A percentile compares a stretch with the other conserved stretches of the same genome.
Evolutionary conservation across 2,888 invertebrate genomes (phyloP).

Genomic region (Drymonia ruficornis): DNA sequence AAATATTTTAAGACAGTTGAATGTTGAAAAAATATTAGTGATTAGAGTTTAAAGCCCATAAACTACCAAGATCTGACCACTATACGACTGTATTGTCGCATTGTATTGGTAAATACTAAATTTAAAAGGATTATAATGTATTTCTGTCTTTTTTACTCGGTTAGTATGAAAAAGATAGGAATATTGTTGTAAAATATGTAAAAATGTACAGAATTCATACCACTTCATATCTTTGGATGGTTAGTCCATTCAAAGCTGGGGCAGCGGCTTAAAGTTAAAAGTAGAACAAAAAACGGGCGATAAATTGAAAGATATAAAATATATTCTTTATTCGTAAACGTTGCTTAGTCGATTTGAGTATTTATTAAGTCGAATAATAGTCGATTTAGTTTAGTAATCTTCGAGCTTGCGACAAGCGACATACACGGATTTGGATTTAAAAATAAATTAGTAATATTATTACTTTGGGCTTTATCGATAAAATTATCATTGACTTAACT

Average conservation of each 20-base stretch:
- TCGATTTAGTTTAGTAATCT: constrained; percentile 1
- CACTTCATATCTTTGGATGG: background rate
- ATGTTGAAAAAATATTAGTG: background rate
- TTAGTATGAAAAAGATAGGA: background rate
- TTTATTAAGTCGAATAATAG: constrained; percentile 1
- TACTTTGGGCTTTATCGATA: constrained; percentile 3
- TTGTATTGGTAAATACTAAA: no score
- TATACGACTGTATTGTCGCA: no score
- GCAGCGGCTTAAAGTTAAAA: constrained; percentile 23
- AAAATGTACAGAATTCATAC: no score
- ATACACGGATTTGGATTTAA: background rate
- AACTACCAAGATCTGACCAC: no score
- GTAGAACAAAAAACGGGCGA: constrained; percentile 14
- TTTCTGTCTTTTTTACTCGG: background rate
- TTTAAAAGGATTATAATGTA: no score
- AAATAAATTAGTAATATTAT: background rate
- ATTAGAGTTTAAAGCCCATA: no score
- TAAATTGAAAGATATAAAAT: constrained; percentile 13
- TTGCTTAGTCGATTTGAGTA: constrained; percentile 15
- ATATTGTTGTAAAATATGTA: no score
- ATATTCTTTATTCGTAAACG: constrained; percentile 13
- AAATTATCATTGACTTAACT: background rate
- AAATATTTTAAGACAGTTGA: no score
- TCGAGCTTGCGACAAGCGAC: background rate
- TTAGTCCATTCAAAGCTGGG: background rate